These are phyloP conservation scores for Malacosoma neustria DNA, from an alignment of 2,888 invertebrate genomes.

Conservation along the genomic window DNA sequence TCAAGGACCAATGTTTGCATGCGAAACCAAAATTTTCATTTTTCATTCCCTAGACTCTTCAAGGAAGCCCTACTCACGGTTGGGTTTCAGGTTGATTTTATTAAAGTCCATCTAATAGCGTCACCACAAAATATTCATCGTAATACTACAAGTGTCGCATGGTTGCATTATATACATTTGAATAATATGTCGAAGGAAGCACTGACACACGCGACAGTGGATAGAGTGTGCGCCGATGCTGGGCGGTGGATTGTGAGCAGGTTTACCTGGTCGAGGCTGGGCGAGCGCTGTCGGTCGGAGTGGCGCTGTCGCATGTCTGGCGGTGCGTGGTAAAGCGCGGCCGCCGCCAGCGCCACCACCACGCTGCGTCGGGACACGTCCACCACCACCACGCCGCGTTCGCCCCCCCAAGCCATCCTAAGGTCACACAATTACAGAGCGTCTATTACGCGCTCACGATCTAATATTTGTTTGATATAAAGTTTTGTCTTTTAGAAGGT, in stretches of 20 bases:
- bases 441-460: too few species aligned
- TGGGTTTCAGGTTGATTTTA: too few species aligned
- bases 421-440: neutral
- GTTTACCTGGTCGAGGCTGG: slow-evolving; percentile 91
- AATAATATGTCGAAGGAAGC: neutral
- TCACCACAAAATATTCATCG: too few species aligned
- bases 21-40: too few species aligned
- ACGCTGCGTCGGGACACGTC: slow-evolving; percentile 94
- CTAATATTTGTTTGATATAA: too few species aligned
- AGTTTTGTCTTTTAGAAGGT: too few species aligned
- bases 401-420: slow-evolving; percentile 98
- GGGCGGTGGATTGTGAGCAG: slow-evolving; percentile 6
- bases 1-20: too few species aligned
- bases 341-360: slow-evolving; percentile 90
- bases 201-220: neutral
- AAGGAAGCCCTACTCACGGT: too few species aligned
- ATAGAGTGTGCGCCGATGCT: neutral
- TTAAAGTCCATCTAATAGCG: too few species aligned
- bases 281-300: slow-evolving; percentile 83
- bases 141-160: too few species aligned
- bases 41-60: too few species aligned
- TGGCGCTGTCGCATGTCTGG: slow-evolving; percentile 80
- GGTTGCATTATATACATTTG: too few species aligned
- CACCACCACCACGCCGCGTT: slow-evolving; percentile 95
- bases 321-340: slow-evolving; percentile 92